Conservation (phyloP, 2,113 vertebrate genomes). For the Picathartes gymnocephalus region DNA sequence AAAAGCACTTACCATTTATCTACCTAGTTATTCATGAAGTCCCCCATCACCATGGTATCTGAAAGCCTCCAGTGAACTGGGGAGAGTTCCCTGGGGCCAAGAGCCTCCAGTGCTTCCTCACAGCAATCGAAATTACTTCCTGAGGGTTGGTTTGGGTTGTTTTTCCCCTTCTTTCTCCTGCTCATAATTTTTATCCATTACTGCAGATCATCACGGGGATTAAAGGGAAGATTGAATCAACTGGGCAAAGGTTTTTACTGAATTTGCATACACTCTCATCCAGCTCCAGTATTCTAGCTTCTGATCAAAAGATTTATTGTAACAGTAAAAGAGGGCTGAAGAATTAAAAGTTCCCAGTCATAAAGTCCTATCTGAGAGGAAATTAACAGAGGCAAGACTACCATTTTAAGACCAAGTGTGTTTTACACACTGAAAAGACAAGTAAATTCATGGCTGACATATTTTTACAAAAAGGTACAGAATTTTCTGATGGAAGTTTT, state of each 20-base stretch:
- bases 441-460: not conserved
- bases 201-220: constrained; percentile 12
- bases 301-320: constrained; percentile 6
- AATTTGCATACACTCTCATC: not conserved
- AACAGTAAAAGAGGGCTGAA: not conserved
- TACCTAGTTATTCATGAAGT: constrained; percentile 38
- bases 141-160: not conserved
- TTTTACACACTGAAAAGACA: not conserved
- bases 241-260: constrained; percentile 5
- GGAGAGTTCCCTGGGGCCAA: constrained; percentile 9
- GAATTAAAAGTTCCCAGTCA: not conserved
- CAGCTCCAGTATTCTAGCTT: not conserved
- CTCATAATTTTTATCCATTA: constrained; percentile 52
- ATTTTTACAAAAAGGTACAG: not conserved
- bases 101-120: constrained; percentile 34
- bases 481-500: not conserved
- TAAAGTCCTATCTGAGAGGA: not conserved
- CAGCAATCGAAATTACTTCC: constrained; percentile 47
- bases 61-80: constrained; percentile 27
- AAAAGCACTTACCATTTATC: constrained; percentile 57
- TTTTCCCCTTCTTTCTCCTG: not conserved
- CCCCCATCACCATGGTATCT: constrained; percentile 37
- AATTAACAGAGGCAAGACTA: not conserved
- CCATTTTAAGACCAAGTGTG: not conserved
- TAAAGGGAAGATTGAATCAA: constrained; percentile 45